Conservation (phyloP, 2,888 invertebrate species). For the Apamea epomidion region DNA sequence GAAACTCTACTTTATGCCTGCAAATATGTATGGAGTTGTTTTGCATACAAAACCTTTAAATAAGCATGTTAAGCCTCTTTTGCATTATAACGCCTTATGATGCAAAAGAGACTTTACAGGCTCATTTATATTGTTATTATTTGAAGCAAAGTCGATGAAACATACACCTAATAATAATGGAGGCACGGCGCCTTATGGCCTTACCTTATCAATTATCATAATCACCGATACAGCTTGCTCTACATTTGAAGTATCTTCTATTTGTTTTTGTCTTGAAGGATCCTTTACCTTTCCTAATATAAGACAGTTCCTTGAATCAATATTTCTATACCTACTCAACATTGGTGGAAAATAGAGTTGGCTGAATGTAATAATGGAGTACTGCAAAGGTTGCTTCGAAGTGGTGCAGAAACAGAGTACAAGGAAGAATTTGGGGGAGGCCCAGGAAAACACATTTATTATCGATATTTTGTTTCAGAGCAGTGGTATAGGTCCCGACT, state of each 20-base stretch:
- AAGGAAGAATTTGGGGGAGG: not conserved
- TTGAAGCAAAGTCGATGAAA: not conserved
- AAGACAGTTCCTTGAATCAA: conserved; percentile 8
- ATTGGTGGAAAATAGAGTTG: not conserved
- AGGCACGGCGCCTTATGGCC: conserved; percentile 10
- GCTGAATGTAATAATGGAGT: not conserved
- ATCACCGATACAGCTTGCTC: conserved; percentile 51
- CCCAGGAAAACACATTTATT: not conserved
- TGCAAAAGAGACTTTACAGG: not conserved
- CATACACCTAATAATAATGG: not conserved
- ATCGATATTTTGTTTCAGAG: not conserved
- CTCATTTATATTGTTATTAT: not conserved
- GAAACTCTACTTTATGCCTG: not conserved
- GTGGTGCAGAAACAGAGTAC: not conserved
- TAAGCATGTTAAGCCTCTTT: too few relatives aligned
- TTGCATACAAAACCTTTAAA: not conserved
- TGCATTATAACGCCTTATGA: not conserved
- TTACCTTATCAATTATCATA: conserved; percentile 52
- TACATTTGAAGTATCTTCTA: conserved; percentile 49
- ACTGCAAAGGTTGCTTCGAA: not conserved
- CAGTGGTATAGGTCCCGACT: not conserved
- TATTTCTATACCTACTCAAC: conserved; percentile 2
- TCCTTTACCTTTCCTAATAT: conserved; percentile 35
- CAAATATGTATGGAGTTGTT: not conserved
- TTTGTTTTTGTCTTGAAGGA: conserved; percentile 44